Evolutionary conservation across 2,113 vertebrate species (phyloP), one percentile per base, ranked within the genome.

Genomic region (Epinephelus moara): DNA sequence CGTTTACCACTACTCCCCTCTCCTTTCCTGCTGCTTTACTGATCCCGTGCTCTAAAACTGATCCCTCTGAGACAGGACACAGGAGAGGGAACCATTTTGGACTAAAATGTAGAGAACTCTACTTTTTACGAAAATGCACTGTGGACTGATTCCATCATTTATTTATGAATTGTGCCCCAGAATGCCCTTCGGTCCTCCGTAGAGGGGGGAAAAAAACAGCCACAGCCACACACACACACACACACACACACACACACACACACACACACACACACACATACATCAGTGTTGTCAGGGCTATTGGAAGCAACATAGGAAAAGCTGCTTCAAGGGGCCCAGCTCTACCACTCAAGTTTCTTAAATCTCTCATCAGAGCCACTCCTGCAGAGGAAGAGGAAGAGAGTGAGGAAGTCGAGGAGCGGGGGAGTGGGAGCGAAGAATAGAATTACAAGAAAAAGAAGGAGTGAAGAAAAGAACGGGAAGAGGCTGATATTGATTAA

Each of bases 141-240:
- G 89, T 85, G 78, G 85, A 91, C 82, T 50, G 75, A 92, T 91
- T 83, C 68, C 80, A 91, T 94, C 40, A 92, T 91, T 93, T 92
- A 94, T 93, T 93, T 91, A 93, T 90, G 80, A 62, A 61, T 18
- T 10, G 6, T 83, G 77, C 57, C 83, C 89, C 75, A 83, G 75
- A 74, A 79, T 84, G 88, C 85, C 90, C 86, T 80, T 82, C 64
- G 3, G 70, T 80, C 75, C 70, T 62, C 50, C 10, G 21, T 73
- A 82, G 67, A 81, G 56, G 57, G 37, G 66, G 37, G 64, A 75
- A 52, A 56, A 30, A 30, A 30, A 30, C 30, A 30, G 30, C 30
- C 30, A 4, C 33, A 68, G 30, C 9, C 12, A 52, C 61, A 53
- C 14, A n/a, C 68, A 55, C 52, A 56, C 61, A 57, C 11, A 37